These are phyloP conservation scores for Euproctis similis DNA, from an alignment of 2,888 invertebrate genomes.

Conservation along the genomic window DNA sequence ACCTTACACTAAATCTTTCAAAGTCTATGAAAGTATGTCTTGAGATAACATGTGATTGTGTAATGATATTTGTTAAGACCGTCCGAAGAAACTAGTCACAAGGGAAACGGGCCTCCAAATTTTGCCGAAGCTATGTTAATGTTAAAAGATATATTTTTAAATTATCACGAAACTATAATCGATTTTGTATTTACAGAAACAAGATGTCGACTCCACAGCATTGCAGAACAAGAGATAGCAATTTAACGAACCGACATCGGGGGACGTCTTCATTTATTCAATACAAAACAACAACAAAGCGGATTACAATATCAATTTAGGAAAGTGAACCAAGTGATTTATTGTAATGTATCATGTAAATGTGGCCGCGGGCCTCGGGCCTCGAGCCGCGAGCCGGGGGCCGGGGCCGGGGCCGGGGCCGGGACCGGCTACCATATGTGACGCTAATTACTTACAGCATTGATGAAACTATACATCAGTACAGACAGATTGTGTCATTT, in stretches of 20 bases:
- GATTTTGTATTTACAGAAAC: too few relatives aligned
- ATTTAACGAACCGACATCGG: conserved; percentile 72
- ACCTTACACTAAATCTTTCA: too few relatives aligned
- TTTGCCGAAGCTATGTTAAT: too few relatives aligned
- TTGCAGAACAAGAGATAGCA: conserved; percentile 51
- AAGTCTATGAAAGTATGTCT: too few relatives aligned
- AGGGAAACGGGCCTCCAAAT: too few relatives aligned
- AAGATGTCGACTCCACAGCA: conserved; percentile 25
- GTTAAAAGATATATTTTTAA: too few relatives aligned
- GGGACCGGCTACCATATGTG: conserved; percentile 26
- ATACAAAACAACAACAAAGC: conserved; percentile 60
- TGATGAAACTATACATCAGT: conserved; percentile 20
- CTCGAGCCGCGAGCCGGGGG: too few relatives aligned
- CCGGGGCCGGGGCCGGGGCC: too few relatives aligned
- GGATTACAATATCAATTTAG: conserved; percentile 76
- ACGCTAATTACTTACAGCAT: conserved; percentile 43
- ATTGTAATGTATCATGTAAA: conserved; percentile 62
- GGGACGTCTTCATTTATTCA: conserved; percentile 73
- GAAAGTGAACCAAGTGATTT: conserved; percentile 71
- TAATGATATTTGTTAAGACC: too few relatives aligned
- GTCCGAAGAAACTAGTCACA: too few relatives aligned
- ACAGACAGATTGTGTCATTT: conserved; percentile 25
- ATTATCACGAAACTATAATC: too few relatives aligned
- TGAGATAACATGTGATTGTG: too few relatives aligned
- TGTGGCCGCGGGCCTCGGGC: conserved; percentile 43